These are phyloP conservation scores for Neotragus pygmaeus DNA, from an alignment of 2,113 vertebrate genomes.

Conservation along the genomic window DNA sequence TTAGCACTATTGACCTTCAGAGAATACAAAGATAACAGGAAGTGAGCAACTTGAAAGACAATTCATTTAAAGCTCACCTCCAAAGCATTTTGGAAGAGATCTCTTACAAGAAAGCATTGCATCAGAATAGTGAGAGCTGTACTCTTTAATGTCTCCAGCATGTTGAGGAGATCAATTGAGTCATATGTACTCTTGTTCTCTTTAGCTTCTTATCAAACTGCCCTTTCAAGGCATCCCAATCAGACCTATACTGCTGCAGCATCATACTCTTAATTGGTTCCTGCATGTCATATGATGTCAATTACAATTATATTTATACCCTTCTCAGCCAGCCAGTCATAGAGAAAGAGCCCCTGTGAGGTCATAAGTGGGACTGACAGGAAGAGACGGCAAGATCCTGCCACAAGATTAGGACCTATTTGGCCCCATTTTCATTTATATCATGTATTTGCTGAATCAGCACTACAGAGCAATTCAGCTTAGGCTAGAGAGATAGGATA, in stretches of 20 bases:
- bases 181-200: not conserved
- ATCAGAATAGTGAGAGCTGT: not conserved
- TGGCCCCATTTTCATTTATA: not conserved
- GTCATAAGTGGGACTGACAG: not conserved
- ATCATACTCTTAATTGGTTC: not conserved
- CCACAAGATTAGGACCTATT: not conserved
- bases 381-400: not conserved
- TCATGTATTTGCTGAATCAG: not conserved
- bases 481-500: not conserved
- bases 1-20: rapidly evolving
- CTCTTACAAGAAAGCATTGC: not conserved
- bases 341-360: not conserved
- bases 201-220: not conserved
- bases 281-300: not conserved
- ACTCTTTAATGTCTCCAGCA: not conserved
- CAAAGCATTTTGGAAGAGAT: not conserved
- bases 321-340: not conserved
- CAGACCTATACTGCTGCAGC: not conserved
- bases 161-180: not conserved
- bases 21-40: not conserved
- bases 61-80: not conserved
- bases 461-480: not conserved
- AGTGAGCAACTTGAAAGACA: not conserved
- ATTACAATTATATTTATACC: not conserved
- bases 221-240: not conserved